Evolutionary conservation across 2,113 vertebrate species (phyloP), one percentile per base, ranked within the genome.

Genomic region (Oophaga pumilio): DNA sequence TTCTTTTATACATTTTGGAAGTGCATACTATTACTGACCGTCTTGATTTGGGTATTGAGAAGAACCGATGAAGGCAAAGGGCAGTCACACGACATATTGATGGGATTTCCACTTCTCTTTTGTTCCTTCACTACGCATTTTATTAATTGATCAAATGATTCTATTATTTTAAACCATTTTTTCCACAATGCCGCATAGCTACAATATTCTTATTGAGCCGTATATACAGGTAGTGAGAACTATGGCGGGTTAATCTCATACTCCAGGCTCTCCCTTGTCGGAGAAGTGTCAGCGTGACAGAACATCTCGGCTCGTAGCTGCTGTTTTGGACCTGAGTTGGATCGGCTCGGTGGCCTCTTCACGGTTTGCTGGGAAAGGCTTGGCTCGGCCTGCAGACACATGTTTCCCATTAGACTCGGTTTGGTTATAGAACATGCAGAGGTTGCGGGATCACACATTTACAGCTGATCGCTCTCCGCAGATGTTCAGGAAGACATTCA

Each of bases 291-390:
- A 8, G 20, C 43, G 33, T 73, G 33, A 73, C 43, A 28, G 10
- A 9, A 74, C 71, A 22, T 49, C 33, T 74, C 18, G 22, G 71
- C 71, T 49, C 8, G 43, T 49, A 26, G 81, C 76, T 86, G 74
- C 85, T 79, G 85, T 86, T 86, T 33, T 86, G 85, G 60, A 86
- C n/a, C 28, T 2, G 60, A 17, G 11, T 17, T 59, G 62, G 20
- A 53, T 78, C 8, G 12, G 10, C 20, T 53, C 17, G 84, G 74
- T 77, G 26, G 33, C 53, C 69, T 43, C 53, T 1, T 76, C 57
- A 5, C 4, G n/a, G 43, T 78, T 56, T 78, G 43, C 53, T 20
- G 50, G 74, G 59, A 50, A 66, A 53, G 59, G 43, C 14, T 76
- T 78, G 85, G 85, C 85, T 56, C 18, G 15, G 24, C 10, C 14